Conservation (phyloP, 1,140 invertebrate genomes). For the Macrosteles quadrilineatus region DNA sequence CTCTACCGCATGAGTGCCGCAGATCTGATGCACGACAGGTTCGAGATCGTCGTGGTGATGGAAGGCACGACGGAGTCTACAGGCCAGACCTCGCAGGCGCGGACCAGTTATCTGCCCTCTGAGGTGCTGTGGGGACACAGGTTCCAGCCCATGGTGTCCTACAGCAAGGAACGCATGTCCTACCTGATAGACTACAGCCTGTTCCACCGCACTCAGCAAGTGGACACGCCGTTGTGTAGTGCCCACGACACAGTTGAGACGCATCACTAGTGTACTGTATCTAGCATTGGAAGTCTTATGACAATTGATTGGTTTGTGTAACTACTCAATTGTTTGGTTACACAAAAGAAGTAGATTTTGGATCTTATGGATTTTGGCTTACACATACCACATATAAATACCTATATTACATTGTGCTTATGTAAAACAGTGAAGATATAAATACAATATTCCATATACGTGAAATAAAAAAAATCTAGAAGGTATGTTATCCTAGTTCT, state of each 20-base stretch:
- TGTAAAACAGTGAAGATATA: no score
- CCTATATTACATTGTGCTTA: no score
- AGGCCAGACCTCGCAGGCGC: conserved; percentile 82
- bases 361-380: no score
- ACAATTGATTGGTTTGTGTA: no score
- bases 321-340: no score
- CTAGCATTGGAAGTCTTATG: no score
- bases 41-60: conserved; percentile 94
- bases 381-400: no score
- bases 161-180: conserved; percentile 87
- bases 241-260: conserved; percentile 75
- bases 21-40: conserved; percentile 85
- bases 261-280: no score
- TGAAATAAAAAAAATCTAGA: no score
- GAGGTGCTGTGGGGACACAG: conserved; percentile 96
- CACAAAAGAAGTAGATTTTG: no score
- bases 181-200: conserved; percentile 94
- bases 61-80: conserved; percentile 95
- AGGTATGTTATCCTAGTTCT: no score
- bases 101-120: conserved; percentile 88
- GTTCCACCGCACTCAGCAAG: conserved; percentile 88
- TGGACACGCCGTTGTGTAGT: conserved; percentile 90
- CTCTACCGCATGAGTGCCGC: conserved; percentile 86
- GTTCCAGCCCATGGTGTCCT: conserved; percentile 85
- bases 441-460: no score